Conservation (phyloP, 2,113 vertebrate species). For the Entosphenus tridentatus region DNA sequence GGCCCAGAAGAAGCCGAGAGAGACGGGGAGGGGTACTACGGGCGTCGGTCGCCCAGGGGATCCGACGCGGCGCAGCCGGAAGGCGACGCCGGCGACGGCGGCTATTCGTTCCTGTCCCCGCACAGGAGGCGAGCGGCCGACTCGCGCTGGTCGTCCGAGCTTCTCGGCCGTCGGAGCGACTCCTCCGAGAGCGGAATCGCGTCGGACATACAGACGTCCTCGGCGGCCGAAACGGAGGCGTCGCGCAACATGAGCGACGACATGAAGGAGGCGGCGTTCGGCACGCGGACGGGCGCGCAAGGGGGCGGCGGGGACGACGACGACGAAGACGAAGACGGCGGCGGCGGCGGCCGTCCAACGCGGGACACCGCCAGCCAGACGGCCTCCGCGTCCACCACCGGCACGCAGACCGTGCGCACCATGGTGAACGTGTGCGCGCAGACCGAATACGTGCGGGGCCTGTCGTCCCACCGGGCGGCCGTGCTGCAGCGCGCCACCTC, state of each 20-base stretch:
- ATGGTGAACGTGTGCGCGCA: conserved; percentile 60
- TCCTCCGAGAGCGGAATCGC: conserved; percentile 27
- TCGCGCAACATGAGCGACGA: conserved; percentile 82
- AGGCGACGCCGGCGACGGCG: conserved; percentile 22
- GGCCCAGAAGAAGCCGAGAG: no score
- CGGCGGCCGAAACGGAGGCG: conserved; percentile 50
- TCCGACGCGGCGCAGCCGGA: conserved; percentile 26
- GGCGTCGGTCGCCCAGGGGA: no score
- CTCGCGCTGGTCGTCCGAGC: conserved; percentile 42
- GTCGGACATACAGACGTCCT: conserved; percentile 37
- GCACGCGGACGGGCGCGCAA: conserved; percentile 32
- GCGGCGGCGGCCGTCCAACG: conserved; percentile 20
- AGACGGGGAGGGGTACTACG: no score
- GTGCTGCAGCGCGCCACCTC: neutral
- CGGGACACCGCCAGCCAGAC: conserved; percentile 73
- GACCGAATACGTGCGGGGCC: conserved; percentile 48
- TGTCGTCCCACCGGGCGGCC: conserved; percentile 37
- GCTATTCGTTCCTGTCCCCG: no score
- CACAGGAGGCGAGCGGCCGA: conserved; percentile 20
- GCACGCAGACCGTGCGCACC: conserved; percentile 69
- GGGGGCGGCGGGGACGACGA: neutral
- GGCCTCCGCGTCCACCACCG: conserved; percentile 44
- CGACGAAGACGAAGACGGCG: no score
- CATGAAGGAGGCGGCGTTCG: conserved; percentile 94
- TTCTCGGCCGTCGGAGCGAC: conserved; percentile 35